Percentiles rank a stretch among this genome's conserved stretches.
Evolutionary conservation across 2,797 vertebrate species (phyloP).

Genomic region (Ptychobarbus kaznakovi): DNA sequence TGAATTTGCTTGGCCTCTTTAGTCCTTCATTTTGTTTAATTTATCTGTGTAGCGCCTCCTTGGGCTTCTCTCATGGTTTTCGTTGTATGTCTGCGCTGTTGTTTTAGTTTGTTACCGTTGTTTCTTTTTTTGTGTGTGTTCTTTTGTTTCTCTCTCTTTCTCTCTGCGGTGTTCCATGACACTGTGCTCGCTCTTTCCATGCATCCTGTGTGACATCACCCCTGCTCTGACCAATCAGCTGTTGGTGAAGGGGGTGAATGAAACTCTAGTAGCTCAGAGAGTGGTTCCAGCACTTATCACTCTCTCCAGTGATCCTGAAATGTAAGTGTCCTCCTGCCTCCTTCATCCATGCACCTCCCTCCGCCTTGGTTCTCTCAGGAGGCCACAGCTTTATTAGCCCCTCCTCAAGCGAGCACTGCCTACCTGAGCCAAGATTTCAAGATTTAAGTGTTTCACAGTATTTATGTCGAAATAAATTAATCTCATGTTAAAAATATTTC

Average conservation of each 20-base stretch:
- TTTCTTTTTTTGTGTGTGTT: slow-evolving; percentile 81
- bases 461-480: not conserved
- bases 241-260: slow-evolving; percentile 99
- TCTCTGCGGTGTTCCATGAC: slow-evolving; percentile 81
- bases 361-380: slow-evolving; percentile 79
- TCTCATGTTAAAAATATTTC: not conserved
- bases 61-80: slow-evolving; percentile 66
- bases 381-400: slow-evolving; percentile 60
- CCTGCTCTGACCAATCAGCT: slow-evolving; percentile 96
- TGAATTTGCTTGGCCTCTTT: slow-evolving; percentile 83
- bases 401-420: not conserved
- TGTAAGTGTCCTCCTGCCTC: slow-evolving; percentile 94
- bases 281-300: slow-evolving; percentile 99
- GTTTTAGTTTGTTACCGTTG: slow-evolving; percentile 86
- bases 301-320: slow-evolving; percentile 99
- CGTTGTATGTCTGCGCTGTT: slow-evolving; percentile 72
- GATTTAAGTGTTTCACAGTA: not conserved
- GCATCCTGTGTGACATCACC: slow-evolving; percentile 91
- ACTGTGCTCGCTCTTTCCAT: slow-evolving; percentile 92
- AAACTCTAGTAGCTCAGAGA: slow-evolving; percentile 99
- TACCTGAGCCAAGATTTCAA: not conserved
- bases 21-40: slow-evolving; percentile 72
- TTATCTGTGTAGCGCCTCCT: slow-evolving; percentile 83
- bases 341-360: slow-evolving; percentile 77
- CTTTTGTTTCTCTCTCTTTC: slow-evolving; percentile 74